A percentile compares a stretch with the other conserved stretches of the same genome.
Conservation (phyloP, 2,888 invertebrate genomes). For the Melieria crassipennis region DNA sequence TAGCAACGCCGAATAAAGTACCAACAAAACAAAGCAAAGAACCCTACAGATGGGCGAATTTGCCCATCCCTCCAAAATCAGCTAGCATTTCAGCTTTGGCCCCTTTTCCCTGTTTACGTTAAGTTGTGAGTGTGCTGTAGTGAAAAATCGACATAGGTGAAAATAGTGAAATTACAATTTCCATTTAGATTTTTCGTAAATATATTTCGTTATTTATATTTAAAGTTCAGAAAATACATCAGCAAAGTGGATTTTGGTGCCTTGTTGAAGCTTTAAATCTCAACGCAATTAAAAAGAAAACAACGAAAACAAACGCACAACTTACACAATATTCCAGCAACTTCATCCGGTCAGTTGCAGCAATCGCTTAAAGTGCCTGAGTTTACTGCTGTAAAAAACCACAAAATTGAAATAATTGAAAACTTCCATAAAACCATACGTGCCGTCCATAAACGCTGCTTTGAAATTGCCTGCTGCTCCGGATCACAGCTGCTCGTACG, state of each 20-base stretch:
- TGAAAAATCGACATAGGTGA: constrained; percentile 27
- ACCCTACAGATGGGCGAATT: too few relatives aligned
- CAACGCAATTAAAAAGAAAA: too few relatives aligned
- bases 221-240: too few relatives aligned
- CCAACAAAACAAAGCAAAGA: too few relatives aligned
- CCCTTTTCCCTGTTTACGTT: neutral
- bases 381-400: too few relatives aligned
- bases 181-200: too few relatives aligned
- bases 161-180: too few relatives aligned
- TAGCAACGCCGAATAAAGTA: too few relatives aligned
- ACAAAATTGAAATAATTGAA: too few relatives aligned
- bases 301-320: constrained; percentile 15
- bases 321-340: constrained; percentile 19
- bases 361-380: too few relatives aligned
- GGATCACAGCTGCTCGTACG: neutral
- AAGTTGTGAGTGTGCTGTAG: neutral
- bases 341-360: neutral
- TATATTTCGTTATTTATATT: too few relatives aligned
- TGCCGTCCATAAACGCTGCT: constrained; percentile 29
- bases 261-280: neutral
- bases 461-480: neutral
- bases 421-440: neutral
- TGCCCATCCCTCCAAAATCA: too few relatives aligned
- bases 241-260: neutral
- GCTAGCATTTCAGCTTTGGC: neutral